These are phyloP conservation scores for Tachysurus vachellii DNA, from an alignment of 2,113 vertebrate genomes.

Conservation along the genomic window DNA sequence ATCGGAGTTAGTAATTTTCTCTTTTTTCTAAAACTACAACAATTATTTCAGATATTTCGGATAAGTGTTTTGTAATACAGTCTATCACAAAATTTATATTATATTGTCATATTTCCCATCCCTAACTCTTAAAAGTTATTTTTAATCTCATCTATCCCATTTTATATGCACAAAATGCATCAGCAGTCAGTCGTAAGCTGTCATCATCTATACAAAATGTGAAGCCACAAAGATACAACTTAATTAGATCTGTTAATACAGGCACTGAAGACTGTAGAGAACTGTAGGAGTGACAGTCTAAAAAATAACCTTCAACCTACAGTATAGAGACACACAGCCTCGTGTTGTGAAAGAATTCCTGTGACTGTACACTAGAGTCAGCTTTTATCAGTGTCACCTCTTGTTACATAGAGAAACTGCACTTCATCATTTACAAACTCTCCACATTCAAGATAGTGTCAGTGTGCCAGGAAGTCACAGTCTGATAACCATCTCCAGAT, in stretches of 20 bases:
- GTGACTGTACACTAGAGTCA: neutral
- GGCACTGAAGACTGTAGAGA: neutral
- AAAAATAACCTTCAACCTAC: neutral
- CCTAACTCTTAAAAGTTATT: neutral
- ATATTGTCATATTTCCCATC: too few relatives aligned
- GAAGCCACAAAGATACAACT: neutral
- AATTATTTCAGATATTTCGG: too few relatives aligned
- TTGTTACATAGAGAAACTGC: conserved; percentile 24
- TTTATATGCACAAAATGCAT: neutral
- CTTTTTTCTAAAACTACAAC: too few relatives aligned
- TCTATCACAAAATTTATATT: too few relatives aligned
- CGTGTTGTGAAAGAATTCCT: neutral
- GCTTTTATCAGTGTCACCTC: conserved; percentile 34
- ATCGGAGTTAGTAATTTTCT: too few relatives aligned
- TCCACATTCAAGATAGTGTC: conserved; percentile 24
- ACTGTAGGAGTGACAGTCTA: neutral
- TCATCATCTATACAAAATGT: conserved; percentile 1
- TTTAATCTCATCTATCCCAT: neutral
- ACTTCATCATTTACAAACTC: conserved; percentile 23
- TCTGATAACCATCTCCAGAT: conserved; percentile 48
- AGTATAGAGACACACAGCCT: neutral
- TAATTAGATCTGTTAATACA: neutral
- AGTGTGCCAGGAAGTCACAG: conserved; percentile 42
- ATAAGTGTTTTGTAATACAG: too few relatives aligned
- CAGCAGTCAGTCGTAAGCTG: neutral